These are phyloP conservation scores for Laspeyria flexula DNA, from an alignment of 2,888 invertebrate genomes.

Conservation along the genomic window DNA sequence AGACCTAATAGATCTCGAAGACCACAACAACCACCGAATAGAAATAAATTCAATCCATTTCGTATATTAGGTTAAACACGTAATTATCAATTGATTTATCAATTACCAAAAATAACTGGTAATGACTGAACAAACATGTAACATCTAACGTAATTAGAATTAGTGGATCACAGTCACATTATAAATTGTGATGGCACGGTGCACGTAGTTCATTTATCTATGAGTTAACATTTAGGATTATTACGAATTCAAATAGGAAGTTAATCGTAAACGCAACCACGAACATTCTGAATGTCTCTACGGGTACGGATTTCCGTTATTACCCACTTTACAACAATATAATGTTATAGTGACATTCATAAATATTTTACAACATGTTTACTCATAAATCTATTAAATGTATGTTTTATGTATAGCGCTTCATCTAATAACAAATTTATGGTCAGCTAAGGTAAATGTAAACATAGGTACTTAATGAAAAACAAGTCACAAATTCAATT, in stretches of 20 bases:
- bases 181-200: slow-evolving; percentile 73
- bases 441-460: neutral
- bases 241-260: slow-evolving; percentile 4
- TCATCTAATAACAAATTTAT: slow-evolving; percentile 18
- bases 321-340: slow-evolving; percentile 17
- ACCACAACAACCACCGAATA: slow-evolving; percentile 66
- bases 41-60: slow-evolving; percentile 81
- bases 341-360: slow-evolving; percentile 21
- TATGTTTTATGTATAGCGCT: slow-evolving; percentile 24
- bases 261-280: slow-evolving; percentile 10
- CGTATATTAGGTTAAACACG: slow-evolving; percentile 79
- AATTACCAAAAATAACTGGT: slow-evolving; percentile 61
- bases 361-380: slow-evolving; percentile 14
- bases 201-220: slow-evolving; percentile 69
- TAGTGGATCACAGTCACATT: slow-evolving; percentile 60
- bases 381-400: slow-evolving; percentile 9
- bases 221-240: slow-evolving; percentile 21
- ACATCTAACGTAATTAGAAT: slow-evolving; percentile 60
- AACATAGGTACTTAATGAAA: neutral
- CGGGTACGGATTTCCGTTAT: slow-evolving; percentile 18
- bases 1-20: slow-evolving; percentile 74
- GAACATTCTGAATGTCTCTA: slow-evolving; percentile 21
- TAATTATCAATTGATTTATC: slow-evolving; percentile 29
- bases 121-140: slow-evolving; percentile 58
- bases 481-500: too few species aligned